Evolutionary conservation across 2,888 invertebrate genomes (phyloP).

Genomic region (Apamea crenata): DNA sequence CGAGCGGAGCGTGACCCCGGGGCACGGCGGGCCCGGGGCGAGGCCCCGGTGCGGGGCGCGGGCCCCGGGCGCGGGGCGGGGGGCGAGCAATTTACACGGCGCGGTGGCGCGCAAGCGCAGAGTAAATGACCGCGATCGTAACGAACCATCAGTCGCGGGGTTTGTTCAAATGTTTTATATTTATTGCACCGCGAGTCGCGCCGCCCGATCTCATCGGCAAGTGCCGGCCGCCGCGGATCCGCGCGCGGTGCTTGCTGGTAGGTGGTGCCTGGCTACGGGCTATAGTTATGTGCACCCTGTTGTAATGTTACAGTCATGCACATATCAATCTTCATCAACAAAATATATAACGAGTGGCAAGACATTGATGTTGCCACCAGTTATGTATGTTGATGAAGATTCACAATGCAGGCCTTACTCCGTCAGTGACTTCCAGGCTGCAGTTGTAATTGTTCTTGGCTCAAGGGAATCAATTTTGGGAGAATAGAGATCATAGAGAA

Average conservation of each 20-base stretch:
- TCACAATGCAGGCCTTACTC: neutral
- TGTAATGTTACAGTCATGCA: neutral
- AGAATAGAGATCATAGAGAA: neutral
- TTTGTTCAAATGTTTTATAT: slow-evolving; percentile 57
- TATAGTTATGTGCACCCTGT: neutral
- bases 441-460: neutral
- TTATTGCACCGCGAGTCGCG: slow-evolving; percentile 28
- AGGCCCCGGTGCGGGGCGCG: slow-evolving; percentile 3
- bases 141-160: slow-evolving; percentile 59
- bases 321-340: neutral
- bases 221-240: neutral
- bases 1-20: slow-evolving; percentile 65
- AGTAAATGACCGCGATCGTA: slow-evolving; percentile 66
- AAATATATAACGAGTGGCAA: neutral
- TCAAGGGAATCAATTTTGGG: neutral
- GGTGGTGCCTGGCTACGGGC: neutral
- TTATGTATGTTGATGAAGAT: neutral
- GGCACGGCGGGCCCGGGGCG: slow-evolving; percentile 42
- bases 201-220: neutral
- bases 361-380: neutral
- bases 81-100: slow-evolving; percentile 58
- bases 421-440: neutral
- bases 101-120: slow-evolving; percentile 54
- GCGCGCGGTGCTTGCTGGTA: neutral
- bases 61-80: neutral